Conservation (phyloP, 1,140 invertebrate species). For the Drosophila ironensis region DNA sequence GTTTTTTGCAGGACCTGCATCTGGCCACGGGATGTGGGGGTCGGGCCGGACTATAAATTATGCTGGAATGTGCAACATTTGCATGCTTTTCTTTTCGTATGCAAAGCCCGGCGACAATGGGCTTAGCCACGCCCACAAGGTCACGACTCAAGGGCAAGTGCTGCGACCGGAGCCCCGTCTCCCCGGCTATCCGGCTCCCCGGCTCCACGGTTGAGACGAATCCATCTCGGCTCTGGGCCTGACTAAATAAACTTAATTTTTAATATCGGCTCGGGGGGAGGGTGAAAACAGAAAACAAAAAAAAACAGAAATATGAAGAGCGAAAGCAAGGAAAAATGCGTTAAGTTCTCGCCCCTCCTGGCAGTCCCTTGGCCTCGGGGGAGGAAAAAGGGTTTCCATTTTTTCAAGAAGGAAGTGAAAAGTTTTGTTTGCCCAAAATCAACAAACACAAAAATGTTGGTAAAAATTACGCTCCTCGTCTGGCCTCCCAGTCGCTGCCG, state of each 20-base stretch:
- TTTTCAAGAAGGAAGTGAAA: conserved; percentile 47
- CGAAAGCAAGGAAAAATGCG: conserved; percentile 64
- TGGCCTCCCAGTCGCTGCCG: neutral
- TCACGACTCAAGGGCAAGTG: conserved; percentile 64
- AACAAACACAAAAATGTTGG: conserved; percentile 64
- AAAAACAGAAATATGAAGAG: conserved; percentile 45
- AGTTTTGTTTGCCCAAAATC: conserved; percentile 74
- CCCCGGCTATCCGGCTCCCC: too few relatives aligned
- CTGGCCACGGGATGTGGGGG: neutral
- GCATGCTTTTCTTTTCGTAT: conserved; percentile 54
- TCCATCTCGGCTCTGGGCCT: neutral
- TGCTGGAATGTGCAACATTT: conserved; percentile 68
- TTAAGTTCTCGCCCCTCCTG: conserved; percentile 18
- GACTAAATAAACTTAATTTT: conserved; percentile 67
- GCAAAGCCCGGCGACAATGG: neutral
- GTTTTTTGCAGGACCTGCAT: conserved; percentile 30
- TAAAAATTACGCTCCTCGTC: conserved; percentile 31
- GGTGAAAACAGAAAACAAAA: conserved; percentile 14
- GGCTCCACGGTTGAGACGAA: neutral
- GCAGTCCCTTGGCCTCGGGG: neutral
- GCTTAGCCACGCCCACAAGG: conserved; percentile 47
- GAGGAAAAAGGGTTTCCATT: conserved; percentile 50
- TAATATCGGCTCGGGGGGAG: conserved; percentile 41
- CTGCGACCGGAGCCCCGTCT: neutral
- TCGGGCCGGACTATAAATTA: conserved; percentile 63